Base-by-base conservation (phyloP, 1,140 invertebrate genomes). In the Campoletis sonorensis region DNA sequence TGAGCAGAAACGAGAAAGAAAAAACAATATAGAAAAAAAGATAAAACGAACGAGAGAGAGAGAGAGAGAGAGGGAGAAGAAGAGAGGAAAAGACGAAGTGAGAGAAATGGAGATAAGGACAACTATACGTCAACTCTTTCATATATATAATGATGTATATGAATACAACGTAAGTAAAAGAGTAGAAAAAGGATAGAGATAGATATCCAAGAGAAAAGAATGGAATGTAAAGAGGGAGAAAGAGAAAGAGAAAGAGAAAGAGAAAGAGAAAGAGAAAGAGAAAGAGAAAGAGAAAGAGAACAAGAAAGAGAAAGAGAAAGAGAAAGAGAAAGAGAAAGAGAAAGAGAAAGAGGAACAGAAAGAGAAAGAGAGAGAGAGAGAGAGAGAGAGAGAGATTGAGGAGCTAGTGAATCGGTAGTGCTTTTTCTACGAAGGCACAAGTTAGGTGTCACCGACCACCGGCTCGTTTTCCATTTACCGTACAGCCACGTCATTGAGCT, bases 381-480 rank as follows among this genome's bases (percentile, higher is more conserved):
- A n/a, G n/a, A n/a, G n/a, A n/a, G n/a, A n/a, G n/a, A n/a, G n/a
- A n/a, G n/a, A n/a, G n/a, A n/a, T n/a, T n/a, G n/a, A 54, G 16
- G n/a, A 4, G 51, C 2, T 33, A 58, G 37, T 54, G 71, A 30
- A 81, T 37, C 58, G 40, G 64, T 67, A 64, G 76, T 79, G 64
- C 67, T 79, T 70, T 64, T 61, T 77, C 51, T 54, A 72, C 11
- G 13, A 26, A 26, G 13, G 67, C 51, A 80, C 82, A 84, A 87
- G 86, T 83, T 84, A 86, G 86, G 87, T 89, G 87, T 89, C 89
- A 88, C 86, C 83, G 82, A 86, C 86, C 84, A 85, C 83, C 82
- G 83, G 85, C 84, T 86, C 87, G 85, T 85, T 90, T 91, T 89
- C 89, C 89, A 88, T 91, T 91, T 89, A 91, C 82, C 72, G 67